Percentiles rank a stretch among this genome's conserved stretches.
Conservation (phyloP, 2,113 vertebrate genomes). For the Scomber colias region DNA sequence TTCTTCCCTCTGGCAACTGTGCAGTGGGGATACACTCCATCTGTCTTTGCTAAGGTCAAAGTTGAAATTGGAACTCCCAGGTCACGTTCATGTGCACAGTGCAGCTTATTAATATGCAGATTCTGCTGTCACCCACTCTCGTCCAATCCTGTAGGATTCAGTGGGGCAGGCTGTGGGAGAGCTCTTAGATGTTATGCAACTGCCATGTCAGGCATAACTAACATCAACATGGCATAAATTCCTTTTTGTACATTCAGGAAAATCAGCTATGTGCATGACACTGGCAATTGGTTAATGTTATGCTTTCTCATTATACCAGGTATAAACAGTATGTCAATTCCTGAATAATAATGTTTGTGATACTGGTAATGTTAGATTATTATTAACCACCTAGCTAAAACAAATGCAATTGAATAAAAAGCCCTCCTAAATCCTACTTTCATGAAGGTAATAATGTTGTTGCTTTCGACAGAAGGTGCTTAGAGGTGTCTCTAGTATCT, state of each 20-base stretch:
- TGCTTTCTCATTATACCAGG: neutral
- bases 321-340: neutral
- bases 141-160: conserved; percentile 51
- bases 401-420: neutral
- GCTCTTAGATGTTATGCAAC: conserved; percentile 66
- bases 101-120: conserved; percentile 55
- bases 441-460: neutral
- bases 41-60: conserved; percentile 51
- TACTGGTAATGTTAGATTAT: neutral
- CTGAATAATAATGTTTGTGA: neutral
- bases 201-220: conserved; percentile 48
- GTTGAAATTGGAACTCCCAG: conserved; percentile 43
- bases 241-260: conserved; percentile 46
- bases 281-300: neutral
- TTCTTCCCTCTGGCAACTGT: conserved; percentile 22
- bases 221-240: conserved; percentile 46
- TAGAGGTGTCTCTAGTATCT: neutral
- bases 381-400: neutral
- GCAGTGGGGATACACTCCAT: conserved; percentile 7
- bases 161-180: conserved; percentile 16
- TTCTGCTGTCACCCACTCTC: conserved; percentile 40
- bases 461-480: neutral
- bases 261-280: neutral
- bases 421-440: neutral
- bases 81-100: conserved; percentile 17